A percentile compares a stretch with the other conserved stretches of the same genome.
Conservation (phyloP, 1,140 invertebrate genomes). For the Dreissena rostriformis region DNA sequence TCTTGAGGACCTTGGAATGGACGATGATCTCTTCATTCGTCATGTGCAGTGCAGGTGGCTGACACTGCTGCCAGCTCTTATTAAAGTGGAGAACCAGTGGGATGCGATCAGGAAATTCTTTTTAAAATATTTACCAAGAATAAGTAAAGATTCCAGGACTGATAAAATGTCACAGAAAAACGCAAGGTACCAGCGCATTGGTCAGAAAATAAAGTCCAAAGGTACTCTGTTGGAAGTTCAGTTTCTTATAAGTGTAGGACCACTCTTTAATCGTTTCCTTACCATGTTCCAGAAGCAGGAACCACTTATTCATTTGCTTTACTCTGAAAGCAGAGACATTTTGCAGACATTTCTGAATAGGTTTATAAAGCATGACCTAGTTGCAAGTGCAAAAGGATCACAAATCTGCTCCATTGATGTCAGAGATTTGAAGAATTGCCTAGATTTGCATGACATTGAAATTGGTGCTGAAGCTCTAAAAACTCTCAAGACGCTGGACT, state of each 20-base stretch:
- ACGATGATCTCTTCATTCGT: constrained; percentile 7
- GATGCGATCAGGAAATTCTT: not conserved
- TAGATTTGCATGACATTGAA: too few relatives aligned
- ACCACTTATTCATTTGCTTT: constrained; percentile 6
- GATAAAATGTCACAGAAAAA: not conserved
- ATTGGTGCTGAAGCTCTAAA: too few relatives aligned
- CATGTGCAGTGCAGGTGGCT: constrained; percentile 29
- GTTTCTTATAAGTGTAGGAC: constrained; percentile 3
- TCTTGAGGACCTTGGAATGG: not conserved
- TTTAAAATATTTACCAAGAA: not conserved
- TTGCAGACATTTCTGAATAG: not conserved
- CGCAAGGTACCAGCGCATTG: too few relatives aligned
- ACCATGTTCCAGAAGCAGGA: constrained; percentile 18
- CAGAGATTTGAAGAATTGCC: not conserved
- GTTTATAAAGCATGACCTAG: constrained; percentile 13
- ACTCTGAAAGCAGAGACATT: not conserved
- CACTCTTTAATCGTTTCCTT: not conserved
- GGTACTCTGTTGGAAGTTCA: not conserved
- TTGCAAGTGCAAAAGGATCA: not conserved
- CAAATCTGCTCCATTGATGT: not conserved
- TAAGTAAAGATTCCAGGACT: not conserved
- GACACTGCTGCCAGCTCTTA: constrained; percentile 8
- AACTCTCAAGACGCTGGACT: not conserved
- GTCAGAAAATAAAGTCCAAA: not conserved
- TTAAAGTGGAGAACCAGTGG: too few relatives aligned